A percentile compares a stretch with the other conserved stretches of the same genome.
Conservation (phyloP, 2,113 vertebrate species). For the Osmerus eperlanus region DNA sequence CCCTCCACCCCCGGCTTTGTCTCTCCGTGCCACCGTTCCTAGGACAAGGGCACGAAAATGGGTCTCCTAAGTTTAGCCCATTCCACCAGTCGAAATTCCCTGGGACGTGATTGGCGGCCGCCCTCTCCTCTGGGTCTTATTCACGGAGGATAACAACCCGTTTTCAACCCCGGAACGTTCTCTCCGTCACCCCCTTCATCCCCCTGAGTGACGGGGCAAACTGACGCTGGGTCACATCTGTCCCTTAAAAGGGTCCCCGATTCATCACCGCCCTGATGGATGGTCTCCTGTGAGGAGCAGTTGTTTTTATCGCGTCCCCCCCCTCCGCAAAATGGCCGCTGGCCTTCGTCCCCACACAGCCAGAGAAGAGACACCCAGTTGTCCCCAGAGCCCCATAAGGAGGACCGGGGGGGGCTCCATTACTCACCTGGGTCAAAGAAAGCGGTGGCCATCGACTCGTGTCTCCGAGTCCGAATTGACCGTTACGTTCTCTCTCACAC, state of each 20-base stretch:
- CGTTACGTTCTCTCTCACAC: too few species aligned
- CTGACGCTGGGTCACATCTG: background rate
- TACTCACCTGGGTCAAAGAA: conserved; percentile 28
- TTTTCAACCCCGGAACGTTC: conserved; percentile 11
- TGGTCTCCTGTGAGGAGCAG: background rate
- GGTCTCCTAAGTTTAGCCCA: conserved; percentile 38
- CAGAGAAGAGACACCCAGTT: background rate
- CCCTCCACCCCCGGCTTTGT: conserved; percentile 10
- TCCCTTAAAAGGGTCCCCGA: background rate
- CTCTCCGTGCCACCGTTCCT: conserved; percentile 15
- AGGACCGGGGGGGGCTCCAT: background rate
- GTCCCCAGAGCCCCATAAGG: background rate
- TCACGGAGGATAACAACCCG: background rate
- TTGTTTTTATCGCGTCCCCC: background rate
- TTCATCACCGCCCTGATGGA: background rate
- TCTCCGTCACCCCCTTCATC: background rate
- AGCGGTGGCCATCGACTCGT: conserved; percentile 27
- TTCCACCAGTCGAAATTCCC: conserved; percentile 19
- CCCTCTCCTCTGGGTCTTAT: conserved; percentile 6
- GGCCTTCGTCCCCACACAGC: background rate
- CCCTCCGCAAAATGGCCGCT: background rate
- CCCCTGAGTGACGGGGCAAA: background rate
- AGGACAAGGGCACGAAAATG: conserved; percentile 42
- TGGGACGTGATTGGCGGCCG: conserved; percentile 17
- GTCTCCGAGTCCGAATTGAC: too few species aligned